These are phyloP conservation scores for Peromyscus leucopus DNA, from an alignment of 2,113 vertebrate genomes.

Conservation along the genomic window DNA sequence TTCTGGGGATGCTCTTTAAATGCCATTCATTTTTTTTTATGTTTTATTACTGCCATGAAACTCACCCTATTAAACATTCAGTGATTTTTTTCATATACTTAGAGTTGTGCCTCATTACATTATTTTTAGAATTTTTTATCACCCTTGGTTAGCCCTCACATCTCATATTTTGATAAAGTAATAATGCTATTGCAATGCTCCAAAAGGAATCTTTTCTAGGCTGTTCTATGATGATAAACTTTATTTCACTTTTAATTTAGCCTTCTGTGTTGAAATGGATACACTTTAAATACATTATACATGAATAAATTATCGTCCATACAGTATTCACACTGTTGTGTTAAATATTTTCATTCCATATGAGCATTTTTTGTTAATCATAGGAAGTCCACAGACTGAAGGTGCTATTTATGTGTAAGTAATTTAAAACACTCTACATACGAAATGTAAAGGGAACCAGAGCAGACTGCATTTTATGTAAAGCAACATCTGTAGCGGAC, in stretches of 20 bases:
- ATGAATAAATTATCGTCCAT: not conserved
- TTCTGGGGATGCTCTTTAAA: not conserved
- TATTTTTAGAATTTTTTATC: not conserved
- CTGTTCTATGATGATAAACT: not conserved
- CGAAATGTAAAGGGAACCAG: conserved; percentile 54
- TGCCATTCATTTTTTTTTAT: not conserved
- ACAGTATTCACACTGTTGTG: not conserved
- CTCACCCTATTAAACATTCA: not conserved
- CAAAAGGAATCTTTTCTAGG: not conserved
- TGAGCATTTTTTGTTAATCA: conserved; percentile 41
- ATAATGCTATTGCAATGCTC: not conserved
- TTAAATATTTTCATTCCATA: conserved; percentile 24
- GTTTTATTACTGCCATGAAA: not conserved
- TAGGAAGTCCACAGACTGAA: not conserved
- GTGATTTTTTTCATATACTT: not conserved
- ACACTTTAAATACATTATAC: not conserved
- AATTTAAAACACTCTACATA: conserved; percentile 52
- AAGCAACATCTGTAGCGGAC: conserved; percentile 65
- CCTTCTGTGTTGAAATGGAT: not conserved
- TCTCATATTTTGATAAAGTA: not conserved
- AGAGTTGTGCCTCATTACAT: not conserved
- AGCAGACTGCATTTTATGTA: conserved; percentile 23
- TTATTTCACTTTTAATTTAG: conserved; percentile 47
- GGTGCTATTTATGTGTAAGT: conserved; percentile 28
- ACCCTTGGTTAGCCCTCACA: not conserved